phyloP scores from a whole-genome alignment of 2,797 vertebrate species.

The Melanotaenia nigrans region DNA sequence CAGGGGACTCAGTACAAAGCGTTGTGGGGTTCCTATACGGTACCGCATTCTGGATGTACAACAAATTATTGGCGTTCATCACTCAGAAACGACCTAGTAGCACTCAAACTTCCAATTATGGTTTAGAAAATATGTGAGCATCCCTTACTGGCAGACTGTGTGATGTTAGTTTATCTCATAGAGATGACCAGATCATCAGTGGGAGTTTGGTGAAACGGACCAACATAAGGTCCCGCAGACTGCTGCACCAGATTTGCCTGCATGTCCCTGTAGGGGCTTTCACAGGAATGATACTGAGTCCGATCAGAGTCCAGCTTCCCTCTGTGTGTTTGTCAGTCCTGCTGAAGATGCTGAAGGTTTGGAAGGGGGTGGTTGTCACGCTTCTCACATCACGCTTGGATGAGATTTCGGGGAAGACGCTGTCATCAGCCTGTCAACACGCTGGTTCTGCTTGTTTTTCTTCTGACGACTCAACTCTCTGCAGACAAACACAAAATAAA shows the following conservation, averaged over 20 bases:
- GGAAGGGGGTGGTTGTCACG: constrained; percentile 14
- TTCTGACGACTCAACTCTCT: constrained; percentile 19
- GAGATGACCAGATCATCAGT: constrained; percentile 29
- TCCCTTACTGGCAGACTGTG: constrained; percentile 19
- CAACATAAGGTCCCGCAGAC: constrained; percentile 51
- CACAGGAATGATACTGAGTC: constrained; percentile 3
- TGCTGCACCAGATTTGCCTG: constrained; percentile 37
- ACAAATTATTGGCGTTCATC: not conserved
- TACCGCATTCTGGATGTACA: not conserved
- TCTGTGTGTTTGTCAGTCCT: constrained; percentile 23
- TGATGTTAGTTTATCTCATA: constrained; percentile 26
- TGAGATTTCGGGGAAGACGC: constrained; percentile 35
- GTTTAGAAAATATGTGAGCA: not conserved
- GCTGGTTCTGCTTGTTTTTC: constrained; percentile 34
- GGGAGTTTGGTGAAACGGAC: constrained; percentile 44
- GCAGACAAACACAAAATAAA: constrained; percentile 26
- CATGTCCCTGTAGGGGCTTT: constrained; percentile 7
- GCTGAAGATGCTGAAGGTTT: constrained; percentile 13
- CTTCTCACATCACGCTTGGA: constrained; percentile 40
- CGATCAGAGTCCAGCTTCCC: constrained; percentile 17
- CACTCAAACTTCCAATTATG: constrained; percentile 7
- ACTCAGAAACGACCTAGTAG: not conserved
- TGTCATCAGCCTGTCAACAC: constrained; percentile 31
- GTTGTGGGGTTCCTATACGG: not conserved
- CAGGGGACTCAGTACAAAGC: not conserved